Evolutionary conservation across 2,888 invertebrate species (phyloP), one percentile per base, ranked within the genome.

Genomic region (Herminia tarsipennalis): DNA sequence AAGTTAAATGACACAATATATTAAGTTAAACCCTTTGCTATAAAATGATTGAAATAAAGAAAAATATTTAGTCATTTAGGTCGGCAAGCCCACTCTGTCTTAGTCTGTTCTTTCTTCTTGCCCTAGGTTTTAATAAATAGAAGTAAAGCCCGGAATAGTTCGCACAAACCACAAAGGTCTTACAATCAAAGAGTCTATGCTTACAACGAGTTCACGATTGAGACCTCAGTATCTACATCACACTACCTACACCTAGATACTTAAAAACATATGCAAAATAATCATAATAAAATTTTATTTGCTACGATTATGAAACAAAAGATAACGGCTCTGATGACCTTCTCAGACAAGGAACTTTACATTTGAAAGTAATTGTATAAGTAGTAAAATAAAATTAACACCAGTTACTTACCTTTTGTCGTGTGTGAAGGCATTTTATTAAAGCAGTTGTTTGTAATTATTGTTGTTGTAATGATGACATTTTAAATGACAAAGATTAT

Each of bases 321-420:
- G 9, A 17, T 2, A 9, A 18, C 2, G 8, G 25, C 8, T 1
- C 14, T n/a, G 10, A 32, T 16, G 39, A 6, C 45, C 57, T 62
- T 46, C 63, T 10, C 1, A 4, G 4, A 47, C 13, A 21, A 49
- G 60, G 65, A 62, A 64, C 30, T 29, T 12, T 20, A 25, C 20
- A 25, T 49, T 35, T 32, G 60, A 62, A 64, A 55, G 61, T 51
- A 44, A 40, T 18, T 36, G 10, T 48, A 21, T 42, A n/a, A n/a
- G n/a, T n/a, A n/a, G n/a, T n/a, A n/a, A n/a, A 5, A n/a, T 34
- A 42, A 45, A 49, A 45, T 39, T 17, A 44, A 35, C n/a, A 13
- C 44, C 18, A 13, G n/a, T n/a, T n/a, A 36, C 25, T 25, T 21
- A 13, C 28, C 14, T 14, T 22, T 28, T 37, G 22, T 9, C 24